phyloP scores from a whole-genome alignment of 2,888 invertebrate genomes.

The Monochamus alternatus region DNA sequence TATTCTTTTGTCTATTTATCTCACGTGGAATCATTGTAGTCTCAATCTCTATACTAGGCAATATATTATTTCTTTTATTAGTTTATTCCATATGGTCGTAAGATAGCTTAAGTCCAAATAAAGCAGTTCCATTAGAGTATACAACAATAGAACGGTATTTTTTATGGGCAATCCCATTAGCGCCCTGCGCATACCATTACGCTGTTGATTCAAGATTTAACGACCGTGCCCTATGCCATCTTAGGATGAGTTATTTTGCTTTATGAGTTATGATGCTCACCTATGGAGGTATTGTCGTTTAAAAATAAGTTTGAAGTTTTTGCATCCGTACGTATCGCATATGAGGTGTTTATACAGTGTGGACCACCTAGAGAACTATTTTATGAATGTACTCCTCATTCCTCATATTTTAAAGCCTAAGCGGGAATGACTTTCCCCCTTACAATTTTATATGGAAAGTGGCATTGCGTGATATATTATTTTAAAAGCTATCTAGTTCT shows the following conservation, averaged over 20 bases:
- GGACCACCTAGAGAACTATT: too few relatives aligned
- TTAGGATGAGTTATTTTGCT: background rate
- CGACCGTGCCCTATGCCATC: conserved; percentile 3
- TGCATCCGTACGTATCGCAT: too few relatives aligned
- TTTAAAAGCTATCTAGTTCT: too few relatives aligned
- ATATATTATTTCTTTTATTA: background rate
- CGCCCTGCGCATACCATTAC: background rate
- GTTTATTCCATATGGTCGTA: background rate
- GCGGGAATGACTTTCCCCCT: too few relatives aligned
- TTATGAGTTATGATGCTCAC: background rate
- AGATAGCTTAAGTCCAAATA: background rate
- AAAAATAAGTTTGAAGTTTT: too few relatives aligned
- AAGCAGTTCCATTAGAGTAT: conserved; percentile 11
- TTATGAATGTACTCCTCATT: too few relatives aligned
- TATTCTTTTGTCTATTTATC: background rate
- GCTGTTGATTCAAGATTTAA: conserved; percentile 4
- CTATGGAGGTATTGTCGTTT: background rate
- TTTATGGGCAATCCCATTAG: conserved; percentile 2
- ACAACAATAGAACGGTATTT: background rate
- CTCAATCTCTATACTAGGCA: background rate
- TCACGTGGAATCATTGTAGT: background rate
- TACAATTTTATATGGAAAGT: too few relatives aligned
- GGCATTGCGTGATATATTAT: too few relatives aligned
- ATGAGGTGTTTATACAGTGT: too few relatives aligned
- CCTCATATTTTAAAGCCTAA: too few relatives aligned